Percentiles rank a stretch among this genome's conserved stretches.
Evolutionary conservation across 2,888 invertebrate genomes (phyloP).

Genomic region (Amphipyra tragopoginis): DNA sequence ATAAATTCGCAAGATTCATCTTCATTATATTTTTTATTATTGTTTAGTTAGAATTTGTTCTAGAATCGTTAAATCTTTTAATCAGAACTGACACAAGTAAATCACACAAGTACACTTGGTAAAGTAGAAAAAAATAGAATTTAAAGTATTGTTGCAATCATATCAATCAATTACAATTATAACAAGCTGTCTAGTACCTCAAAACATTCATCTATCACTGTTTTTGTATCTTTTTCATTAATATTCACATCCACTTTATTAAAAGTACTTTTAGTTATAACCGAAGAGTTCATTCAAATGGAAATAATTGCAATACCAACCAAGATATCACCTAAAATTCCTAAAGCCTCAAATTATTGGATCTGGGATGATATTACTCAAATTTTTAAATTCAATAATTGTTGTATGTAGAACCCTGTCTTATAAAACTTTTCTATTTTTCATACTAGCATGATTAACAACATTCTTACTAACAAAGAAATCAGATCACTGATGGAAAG

Average conservation of each 20-base stretch:
- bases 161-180: background rate
- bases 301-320: background rate
- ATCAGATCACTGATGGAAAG: constrained; percentile 47
- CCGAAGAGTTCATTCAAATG: background rate
- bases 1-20: too few species aligned
- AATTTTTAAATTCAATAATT: too few species aligned
- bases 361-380: too few species aligned
- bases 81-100: background rate
- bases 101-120: background rate
- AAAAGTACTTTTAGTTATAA: background rate
- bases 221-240: background rate
- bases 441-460: constrained; percentile 7
- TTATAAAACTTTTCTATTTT: too few species aligned
- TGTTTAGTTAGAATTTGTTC: too few species aligned
- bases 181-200: constrained; percentile 10
- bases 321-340: background rate
- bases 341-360: background rate
- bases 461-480: constrained; percentile 34
- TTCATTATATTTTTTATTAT: too few species aligned
- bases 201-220: constrained; percentile 17
- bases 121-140: too few species aligned
- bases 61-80: too few species aligned
- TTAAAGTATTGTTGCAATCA: background rate
- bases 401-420: too few species aligned
- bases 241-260: background rate